Percentiles rank a stretch among this genome's conserved stretches.
Conservation (phyloP, 2,888 invertebrate genomes). For the Melinopterus prodromus region DNA sequence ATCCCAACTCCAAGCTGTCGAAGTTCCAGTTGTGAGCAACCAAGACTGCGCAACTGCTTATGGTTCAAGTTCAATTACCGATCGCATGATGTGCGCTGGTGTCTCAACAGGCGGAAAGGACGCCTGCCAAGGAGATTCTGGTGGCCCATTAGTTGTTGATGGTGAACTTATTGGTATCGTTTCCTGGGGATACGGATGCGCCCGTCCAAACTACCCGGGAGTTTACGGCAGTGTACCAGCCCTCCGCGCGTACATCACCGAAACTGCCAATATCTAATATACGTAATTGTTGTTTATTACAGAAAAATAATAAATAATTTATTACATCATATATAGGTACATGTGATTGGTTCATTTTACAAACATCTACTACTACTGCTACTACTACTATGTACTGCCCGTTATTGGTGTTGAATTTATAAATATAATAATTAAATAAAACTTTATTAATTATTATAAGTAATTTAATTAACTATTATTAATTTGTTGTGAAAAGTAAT, state of each 20-base stretch:
- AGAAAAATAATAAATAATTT: neutral
- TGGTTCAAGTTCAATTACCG: constrained; percentile 48
- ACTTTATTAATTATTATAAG: too few species aligned
- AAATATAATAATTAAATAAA: too few species aligned
- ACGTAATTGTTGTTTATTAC: neutral
- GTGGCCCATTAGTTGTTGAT: constrained; percentile 34
- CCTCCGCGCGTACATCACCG: constrained; percentile 27
- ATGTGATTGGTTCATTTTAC: too few species aligned
- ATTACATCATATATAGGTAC: too few species aligned
- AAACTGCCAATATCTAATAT: constrained; percentile 14
- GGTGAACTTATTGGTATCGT: constrained; percentile 33
- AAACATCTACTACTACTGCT: too few species aligned
- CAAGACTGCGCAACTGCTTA: constrained; percentile 39
- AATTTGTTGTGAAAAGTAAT: too few species aligned
- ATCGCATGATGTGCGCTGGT: constrained; percentile 66
- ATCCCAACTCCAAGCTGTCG: constrained; percentile 39
- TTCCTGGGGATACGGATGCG: constrained; percentile 38
- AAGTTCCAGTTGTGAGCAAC: constrained; percentile 39
- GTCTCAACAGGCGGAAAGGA: constrained; percentile 28
- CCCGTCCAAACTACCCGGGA: constrained; percentile 34
- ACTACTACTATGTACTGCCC: too few species aligned
- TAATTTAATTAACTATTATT: too few species aligned
- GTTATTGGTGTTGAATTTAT: too few species aligned
- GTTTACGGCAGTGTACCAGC: constrained; percentile 30
- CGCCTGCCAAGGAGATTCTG: constrained; percentile 36